These are phyloP conservation scores for Himalopsyche japonica DNA, from an alignment of 2,888 invertebrate species.

Conservation along the genomic window DNA sequence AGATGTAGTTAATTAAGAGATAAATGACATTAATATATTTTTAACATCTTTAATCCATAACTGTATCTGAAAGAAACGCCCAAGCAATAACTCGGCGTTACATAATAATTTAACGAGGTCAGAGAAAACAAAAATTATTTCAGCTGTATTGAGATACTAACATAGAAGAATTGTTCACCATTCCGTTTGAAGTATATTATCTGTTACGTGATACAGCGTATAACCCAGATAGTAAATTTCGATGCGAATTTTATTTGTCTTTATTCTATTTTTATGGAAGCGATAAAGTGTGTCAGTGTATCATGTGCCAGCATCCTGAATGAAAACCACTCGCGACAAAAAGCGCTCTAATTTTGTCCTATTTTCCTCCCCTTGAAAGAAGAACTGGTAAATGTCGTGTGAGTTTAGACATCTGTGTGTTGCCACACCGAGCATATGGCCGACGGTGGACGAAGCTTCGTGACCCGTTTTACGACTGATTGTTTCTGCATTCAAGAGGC, in stretches of 20 bases:
- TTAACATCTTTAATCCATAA: too few relatives aligned
- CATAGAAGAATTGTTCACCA: too few relatives aligned
- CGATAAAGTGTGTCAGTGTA: not conserved
- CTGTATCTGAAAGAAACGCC: too few relatives aligned
- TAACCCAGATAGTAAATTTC: not conserved
- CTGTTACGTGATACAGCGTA: not conserved
- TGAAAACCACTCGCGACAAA: not conserved
- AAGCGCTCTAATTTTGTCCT: not conserved
- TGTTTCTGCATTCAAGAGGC: not conserved
- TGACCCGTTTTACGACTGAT: not conserved
- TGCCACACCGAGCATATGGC: not conserved
- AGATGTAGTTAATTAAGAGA: too few relatives aligned
- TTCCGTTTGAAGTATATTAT: not conserved
- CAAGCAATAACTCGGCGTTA: too few relatives aligned
- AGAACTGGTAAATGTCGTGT: not conserved
- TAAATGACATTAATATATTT: too few relatives aligned
- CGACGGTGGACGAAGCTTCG: not conserved
- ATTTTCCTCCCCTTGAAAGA: not conserved
- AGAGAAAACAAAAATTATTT: too few relatives aligned
- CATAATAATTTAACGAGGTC: too few relatives aligned
- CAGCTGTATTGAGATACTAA: too few relatives aligned
- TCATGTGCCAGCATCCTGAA: not conserved
- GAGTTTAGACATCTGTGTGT: not conserved
- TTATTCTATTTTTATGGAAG: not conserved
- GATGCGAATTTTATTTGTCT: not conserved